Evolutionary conservation across 2,113 vertebrate genomes (phyloP).

Genomic region (Camarhynchus parvulus): DNA sequence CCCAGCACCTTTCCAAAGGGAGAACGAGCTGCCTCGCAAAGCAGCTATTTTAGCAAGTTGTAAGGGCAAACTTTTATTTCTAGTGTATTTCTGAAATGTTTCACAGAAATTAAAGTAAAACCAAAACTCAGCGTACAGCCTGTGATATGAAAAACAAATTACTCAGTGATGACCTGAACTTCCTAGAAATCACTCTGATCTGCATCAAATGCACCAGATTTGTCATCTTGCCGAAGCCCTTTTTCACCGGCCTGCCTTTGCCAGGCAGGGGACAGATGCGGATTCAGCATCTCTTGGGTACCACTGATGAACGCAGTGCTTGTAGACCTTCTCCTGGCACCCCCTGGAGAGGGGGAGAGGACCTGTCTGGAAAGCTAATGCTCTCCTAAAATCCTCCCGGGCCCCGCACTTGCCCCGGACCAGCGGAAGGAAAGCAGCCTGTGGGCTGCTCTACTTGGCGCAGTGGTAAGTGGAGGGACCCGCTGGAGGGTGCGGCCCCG

Average conservation of each 20-base stretch:
- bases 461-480: background rate
- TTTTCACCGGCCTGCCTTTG: background rate
- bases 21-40: accelerated
- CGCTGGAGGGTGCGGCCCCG: background rate
- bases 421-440: background rate
- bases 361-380: background rate
- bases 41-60: background rate
- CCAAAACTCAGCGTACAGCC: background rate
- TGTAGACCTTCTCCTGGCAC: too few species aligned
- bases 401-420: too few species aligned
- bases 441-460: background rate
- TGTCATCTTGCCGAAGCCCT: background rate
- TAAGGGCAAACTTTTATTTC: background rate
- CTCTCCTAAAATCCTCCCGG: background rate
- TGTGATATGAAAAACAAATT: background rate
- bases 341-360: background rate
- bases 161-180: background rate
- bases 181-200: conserved; percentile 19
- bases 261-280: background rate
- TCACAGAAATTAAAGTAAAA: conserved; percentile 26
- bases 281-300: background rate
- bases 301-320: accelerated
- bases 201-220: background rate
- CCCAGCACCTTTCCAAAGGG: background rate
- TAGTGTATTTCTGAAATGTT: background rate